Conservation (phyloP, 2,113 vertebrate species). For the Myodes glareolus region DNA sequence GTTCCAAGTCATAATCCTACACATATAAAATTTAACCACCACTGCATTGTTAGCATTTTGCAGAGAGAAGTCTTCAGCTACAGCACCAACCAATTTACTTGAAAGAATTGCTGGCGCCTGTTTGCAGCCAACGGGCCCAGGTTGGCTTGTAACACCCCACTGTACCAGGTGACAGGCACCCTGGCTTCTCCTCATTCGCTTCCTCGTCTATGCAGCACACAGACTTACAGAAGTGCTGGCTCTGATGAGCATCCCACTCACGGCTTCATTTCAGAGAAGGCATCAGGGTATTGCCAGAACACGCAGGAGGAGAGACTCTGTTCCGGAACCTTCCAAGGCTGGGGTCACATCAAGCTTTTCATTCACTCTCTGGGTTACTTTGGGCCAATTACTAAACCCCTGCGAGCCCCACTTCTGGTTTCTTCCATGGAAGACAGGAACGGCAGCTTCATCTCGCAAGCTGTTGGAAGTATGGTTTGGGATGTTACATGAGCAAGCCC, state of each 20-base stretch:
- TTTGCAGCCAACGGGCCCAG: slow-evolving; percentile 65
- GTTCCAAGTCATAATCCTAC: slow-evolving; percentile 82
- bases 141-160: slow-evolving; percentile 48
- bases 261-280: neutral
- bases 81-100: slow-evolving; percentile 76
- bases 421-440: neutral
- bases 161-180: slow-evolving; percentile 68
- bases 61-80: slow-evolving; percentile 75
- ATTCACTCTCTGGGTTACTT: neutral
- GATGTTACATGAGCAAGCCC: too few relatives aligned
- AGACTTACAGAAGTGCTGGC: neutral
- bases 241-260: neutral
- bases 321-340: neutral
- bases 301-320: neutral
- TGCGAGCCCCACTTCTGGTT: neutral
- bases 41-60: slow-evolving; percentile 82
- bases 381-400: neutral
- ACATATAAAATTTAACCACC: slow-evolving; percentile 84
- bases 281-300: rapidly evolving
- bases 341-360: neutral
- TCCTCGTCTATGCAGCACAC: rapidly evolving
- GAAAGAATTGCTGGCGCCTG: slow-evolving; percentile 69
- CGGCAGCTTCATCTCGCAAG: neutral
- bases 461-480: neutral
- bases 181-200: neutral